Evolutionary conservation across 2,113 vertebrate species (phyloP), one percentile per base, ranked within the genome.

Genomic region (Oryzias javanicus): DNA sequence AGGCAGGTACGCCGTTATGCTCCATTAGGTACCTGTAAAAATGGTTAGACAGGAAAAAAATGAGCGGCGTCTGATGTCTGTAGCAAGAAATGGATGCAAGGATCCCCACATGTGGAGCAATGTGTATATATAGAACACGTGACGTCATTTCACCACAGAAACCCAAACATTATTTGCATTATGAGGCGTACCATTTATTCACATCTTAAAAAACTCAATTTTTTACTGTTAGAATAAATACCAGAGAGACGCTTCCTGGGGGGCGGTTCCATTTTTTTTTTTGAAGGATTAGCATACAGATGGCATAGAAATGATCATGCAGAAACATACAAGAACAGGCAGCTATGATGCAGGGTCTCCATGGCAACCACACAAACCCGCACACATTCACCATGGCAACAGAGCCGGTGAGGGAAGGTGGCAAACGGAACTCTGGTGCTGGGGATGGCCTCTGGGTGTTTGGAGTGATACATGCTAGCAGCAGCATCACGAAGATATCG

Each of bases 301-400:
- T 75, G 58, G 79, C 78, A 80, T 77, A 88, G 70, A 78, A 83
- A 87, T 78, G 76, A 87, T 84, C 71, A 58, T 55, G 72, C 82
- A 78, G 71, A 82, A 85, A 81, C 80, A 86, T 70, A 82, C 64
- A 79, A 79, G 75, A 79, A 72, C 72, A 55, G 15, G 79, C 74
- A 49, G 78, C 80, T 84, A 80, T 77, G 58, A 85, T 80, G 83
- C 22, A 1, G 55, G 55, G 78, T 88, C 66, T 54, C 86, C 83
- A 88, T 89, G 81, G 87, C 74, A 84, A 89, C 88, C 82, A 63
- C 72, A 85, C 75, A 83, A 87, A 88, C 86, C 77, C 77, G 86
- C 82, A 86, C 75, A 86, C 70, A 59, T 77, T 89, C 84, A 80
- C 89, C 87, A 90, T 90, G 75, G 89, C 83, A 90, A 90, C 87